Percentiles rank a stretch among this genome's conserved stretches.
These are phyloP conservation scores for Junonia oenone DNA, from an alignment of 2,888 invertebrate species.

Conservation along the genomic window DNA sequence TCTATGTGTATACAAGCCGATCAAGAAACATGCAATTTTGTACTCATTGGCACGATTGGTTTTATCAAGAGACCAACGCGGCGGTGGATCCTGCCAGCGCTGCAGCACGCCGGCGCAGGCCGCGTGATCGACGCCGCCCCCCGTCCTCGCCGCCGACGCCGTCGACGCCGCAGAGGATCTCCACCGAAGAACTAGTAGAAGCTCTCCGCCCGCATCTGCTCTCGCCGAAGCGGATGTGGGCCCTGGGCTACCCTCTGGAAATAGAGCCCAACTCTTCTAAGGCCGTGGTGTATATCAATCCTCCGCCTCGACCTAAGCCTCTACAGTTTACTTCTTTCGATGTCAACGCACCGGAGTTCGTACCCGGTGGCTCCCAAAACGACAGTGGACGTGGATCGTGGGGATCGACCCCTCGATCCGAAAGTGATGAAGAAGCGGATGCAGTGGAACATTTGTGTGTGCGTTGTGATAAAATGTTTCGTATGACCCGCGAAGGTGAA, in stretches of 20 bases:
- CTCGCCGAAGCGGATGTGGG: slow-evolving; percentile 80
- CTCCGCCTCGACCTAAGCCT: slow-evolving; percentile 67
- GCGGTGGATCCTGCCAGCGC: slow-evolving; percentile 63
- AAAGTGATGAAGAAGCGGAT: slow-evolving; percentile 79
- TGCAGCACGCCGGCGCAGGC: slow-evolving; percentile 65
- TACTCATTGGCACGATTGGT: slow-evolving; percentile 70
- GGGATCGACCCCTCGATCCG: slow-evolving; percentile 76
- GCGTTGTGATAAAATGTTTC: slow-evolving; percentile 86
- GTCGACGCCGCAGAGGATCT: slow-evolving; percentile 69
- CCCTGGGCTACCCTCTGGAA: slow-evolving; percentile 86
- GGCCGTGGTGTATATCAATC: slow-evolving; percentile 82
- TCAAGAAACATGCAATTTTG: slow-evolving; percentile 69
- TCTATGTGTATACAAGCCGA: slow-evolving; percentile 74
- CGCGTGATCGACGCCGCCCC: slow-evolving; percentile 69
- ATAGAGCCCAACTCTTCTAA: slow-evolving; percentile 79
- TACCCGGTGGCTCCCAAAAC: slow-evolving; percentile 75
- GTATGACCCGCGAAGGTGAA: slow-evolving; percentile 84
- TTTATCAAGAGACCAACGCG: slow-evolving; percentile 72
- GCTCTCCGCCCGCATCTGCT: slow-evolving; percentile 82
- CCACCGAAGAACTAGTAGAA: slow-evolving; percentile 77
- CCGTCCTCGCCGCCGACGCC: slow-evolving; percentile 56
- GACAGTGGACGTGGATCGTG: slow-evolving; percentile 78
- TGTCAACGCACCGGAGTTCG: slow-evolving; percentile 84
- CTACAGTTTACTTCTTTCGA: slow-evolving; percentile 71
- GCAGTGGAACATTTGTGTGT: slow-evolving; percentile 83